Base-by-base conservation (phyloP, 2,888 invertebrate genomes). In the Amphipoea oculea region DNA sequence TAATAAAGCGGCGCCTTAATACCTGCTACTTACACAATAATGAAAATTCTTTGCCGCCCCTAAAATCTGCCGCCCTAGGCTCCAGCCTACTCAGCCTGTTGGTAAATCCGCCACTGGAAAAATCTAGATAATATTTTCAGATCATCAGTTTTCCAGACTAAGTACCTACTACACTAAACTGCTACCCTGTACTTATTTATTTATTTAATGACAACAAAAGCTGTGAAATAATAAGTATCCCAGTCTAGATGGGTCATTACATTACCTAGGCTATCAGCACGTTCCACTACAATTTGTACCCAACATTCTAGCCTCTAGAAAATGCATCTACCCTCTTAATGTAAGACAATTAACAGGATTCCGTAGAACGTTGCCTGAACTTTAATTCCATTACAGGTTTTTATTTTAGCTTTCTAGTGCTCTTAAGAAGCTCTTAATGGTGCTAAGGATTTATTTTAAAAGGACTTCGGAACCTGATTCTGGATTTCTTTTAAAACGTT, bases 311-410 rank as follows among this genome's bases (percentile, higher is more conserved):
- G 51, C 45, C 20, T 60, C 40, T 20, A 66, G 86, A 78, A 83
- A 85, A 83, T 86, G 84, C 83, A 85, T 70, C 78, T 85, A 81
- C 76, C 86, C 74, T 72, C 83, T 87, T 88, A 86, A 88, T 81
- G 87, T 91, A 89, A 91, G 89, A 81, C 90, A 90, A 93, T 93
- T 92, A 93, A 85, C 84, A 85, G 71, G 51, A 85, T 84, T 78
- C 79, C 62, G 66, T 80, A 80, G 87, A 84, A 86, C 82, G 87
- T 82, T 78, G 70, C 72, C 78, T 82, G 77, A 79, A 89, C 83
- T 88, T 78, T 86, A 89, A 89, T 89, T 84, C 79, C 29, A 79
- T 89, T 78, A 85, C 14, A 67, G 79, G 76, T 73, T 84, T 82
- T 84, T 78, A 71, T 78, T 78, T 73, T 29, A 70, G 63, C 68